Base-by-base conservation (phyloP, 2,797 vertebrate species). In the Sebastes iracundus region DNA sequence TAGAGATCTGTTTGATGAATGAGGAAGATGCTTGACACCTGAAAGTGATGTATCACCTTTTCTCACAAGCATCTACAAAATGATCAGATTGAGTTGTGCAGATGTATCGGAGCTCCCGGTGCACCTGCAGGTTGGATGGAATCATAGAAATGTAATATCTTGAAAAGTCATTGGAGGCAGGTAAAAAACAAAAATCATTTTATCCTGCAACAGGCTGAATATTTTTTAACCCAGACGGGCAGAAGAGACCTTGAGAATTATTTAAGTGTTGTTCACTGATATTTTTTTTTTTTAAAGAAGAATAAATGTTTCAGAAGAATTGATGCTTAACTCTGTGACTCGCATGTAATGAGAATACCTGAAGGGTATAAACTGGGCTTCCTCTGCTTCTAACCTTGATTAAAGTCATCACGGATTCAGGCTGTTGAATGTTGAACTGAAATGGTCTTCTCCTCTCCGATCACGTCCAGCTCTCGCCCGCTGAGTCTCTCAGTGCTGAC, bases 401-500 rank as follows among this genome's bases (percentile, higher is more conserved):
- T n/a, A n/a, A 52, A 52, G 20, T n/a, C 18, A n/a, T 52, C 49
- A n/a, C 0, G 4, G 9, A 52, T 52, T 52, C 49, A 0, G 18
- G 18, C 63, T 22, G 7, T 12, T 53, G 12, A 42, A 6, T 25
- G 14, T 60, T 18, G 12, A 49, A 58, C 67, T 67, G 23, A 71
- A 52, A 46, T 18, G 6, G 14, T 49, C 42, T n/a, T 77, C 73
- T 78, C 62, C 77, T 77, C 68, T 71, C 53, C 30, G 35, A n/a
- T 70, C 66, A 69, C 66, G 38, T 62, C 32, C n/a, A 18, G 49
- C 71, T 28, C 56, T 42, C 35, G 9, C 53, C 61, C 28, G 35
- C 62, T 82, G 58, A 84, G 80, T 69, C 66, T 55, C 55, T 71
- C 14, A 10, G 55, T 91, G 88, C 88, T 90, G 85, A 85, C 82